A percentile compares a stretch with the other conserved stretches of the same genome.
Conservation (phyloP, 2,113 vertebrate species). For the Chlamydotis undulata region DNA sequence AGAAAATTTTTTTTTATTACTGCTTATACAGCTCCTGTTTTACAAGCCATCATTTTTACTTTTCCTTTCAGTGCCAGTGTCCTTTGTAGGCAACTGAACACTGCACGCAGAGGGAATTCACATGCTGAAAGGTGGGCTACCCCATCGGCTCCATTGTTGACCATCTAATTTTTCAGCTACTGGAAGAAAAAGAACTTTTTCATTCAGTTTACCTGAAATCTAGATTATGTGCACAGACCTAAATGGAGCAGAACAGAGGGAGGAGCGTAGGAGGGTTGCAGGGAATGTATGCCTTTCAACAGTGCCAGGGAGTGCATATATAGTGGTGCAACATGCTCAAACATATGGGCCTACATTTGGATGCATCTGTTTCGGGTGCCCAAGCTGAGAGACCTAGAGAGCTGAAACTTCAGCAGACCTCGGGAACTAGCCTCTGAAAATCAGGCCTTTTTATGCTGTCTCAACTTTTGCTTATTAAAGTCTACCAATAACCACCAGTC, state of each 20-base stretch:
- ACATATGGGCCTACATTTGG: constrained; percentile 67
- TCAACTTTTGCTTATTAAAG: not conserved
- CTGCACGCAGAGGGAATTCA: not conserved
- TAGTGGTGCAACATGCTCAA: constrained; percentile 71
- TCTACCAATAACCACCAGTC: not conserved
- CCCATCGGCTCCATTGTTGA: not conserved
- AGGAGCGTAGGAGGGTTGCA: constrained; percentile 58
- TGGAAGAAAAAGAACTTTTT: constrained; percentile 18
- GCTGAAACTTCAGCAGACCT: constrained; percentile 55
- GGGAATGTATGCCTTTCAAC: constrained; percentile 63
- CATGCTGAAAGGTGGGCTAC: not conserved
- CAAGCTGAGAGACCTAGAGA: constrained; percentile 62
- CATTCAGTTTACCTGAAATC: constrained; percentile 58
- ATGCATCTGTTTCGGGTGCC: constrained; percentile 57
- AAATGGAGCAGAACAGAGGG: constrained; percentile 70
- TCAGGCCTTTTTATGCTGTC: not conserved
- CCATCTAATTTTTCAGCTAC: not conserved
- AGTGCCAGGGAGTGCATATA: constrained; percentile 67
- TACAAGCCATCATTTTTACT: not conserved
- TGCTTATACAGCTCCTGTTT: not conserved
- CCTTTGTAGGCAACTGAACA: not conserved
- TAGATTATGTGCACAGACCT: constrained; percentile 46
- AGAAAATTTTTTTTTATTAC: not conserved
- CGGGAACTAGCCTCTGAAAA: constrained; percentile 1
- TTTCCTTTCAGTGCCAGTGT: not conserved